Conservation (phyloP, 1,140 invertebrate species). For the Drosophila pachea region DNA sequence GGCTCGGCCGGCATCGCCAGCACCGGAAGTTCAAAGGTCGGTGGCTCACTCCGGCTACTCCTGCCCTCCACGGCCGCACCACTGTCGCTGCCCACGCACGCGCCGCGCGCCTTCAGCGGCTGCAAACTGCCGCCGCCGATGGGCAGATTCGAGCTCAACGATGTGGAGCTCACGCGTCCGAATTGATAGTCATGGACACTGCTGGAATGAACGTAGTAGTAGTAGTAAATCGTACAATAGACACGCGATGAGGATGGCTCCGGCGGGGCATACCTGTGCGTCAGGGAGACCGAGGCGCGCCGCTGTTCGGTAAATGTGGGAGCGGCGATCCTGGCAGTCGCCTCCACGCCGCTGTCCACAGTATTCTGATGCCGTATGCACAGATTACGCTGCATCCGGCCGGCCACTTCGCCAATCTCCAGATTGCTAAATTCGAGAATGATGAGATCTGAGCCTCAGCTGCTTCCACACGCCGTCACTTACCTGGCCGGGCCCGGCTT, state of each 20-base stretch:
- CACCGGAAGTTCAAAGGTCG: slow-evolving; percentile 42
- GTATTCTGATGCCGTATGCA: slow-evolving; percentile 83
- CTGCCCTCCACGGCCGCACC: slow-evolving; percentile 3
- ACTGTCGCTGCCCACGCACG: not conserved
- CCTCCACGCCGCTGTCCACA: slow-evolving; percentile 79
- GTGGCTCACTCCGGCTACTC: slow-evolving; percentile 40
- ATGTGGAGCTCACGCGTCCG: slow-evolving; percentile 9
- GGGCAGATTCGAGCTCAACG: slow-evolving; percentile 35
- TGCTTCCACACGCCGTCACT: not conserved
- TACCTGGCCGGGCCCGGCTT: slow-evolving; percentile 42
- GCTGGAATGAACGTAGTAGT: slow-evolving; percentile 3
- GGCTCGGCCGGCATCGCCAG: not conserved
- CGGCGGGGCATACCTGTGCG: slow-evolving; percentile 62
- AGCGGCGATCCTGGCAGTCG: not conserved
- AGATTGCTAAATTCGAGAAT: slow-evolving; percentile 80
- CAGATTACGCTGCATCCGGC: slow-evolving; percentile 81
- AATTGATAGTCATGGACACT: slow-evolving; percentile 39
- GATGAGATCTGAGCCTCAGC: too few species aligned
- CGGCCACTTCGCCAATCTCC: slow-evolving; percentile 83
- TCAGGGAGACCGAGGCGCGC: slow-evolving; percentile 78
- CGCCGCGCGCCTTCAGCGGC: too few species aligned
- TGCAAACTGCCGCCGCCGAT: not conserved
- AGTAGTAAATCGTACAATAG: too few species aligned
- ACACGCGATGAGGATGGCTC: too few species aligned
- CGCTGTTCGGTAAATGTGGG: slow-evolving; percentile 61